Evolutionary conservation across 1,140 invertebrate species (phyloP).

Genomic region (Acromyrmex echinatior): DNA sequence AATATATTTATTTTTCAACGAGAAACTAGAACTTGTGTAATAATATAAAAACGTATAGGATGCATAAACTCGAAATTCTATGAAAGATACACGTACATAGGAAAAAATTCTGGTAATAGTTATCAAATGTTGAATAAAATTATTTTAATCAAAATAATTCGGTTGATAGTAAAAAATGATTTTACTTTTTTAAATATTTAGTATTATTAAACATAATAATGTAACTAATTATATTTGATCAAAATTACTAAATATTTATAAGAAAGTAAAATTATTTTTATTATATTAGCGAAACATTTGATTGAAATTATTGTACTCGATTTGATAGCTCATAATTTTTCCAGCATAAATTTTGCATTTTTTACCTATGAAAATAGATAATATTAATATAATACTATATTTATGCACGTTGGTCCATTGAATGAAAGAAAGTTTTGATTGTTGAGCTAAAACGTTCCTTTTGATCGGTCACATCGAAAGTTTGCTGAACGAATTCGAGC

Average conservation of each 20-base stretch:
- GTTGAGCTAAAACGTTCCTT: constrained; percentile 28
- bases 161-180: too few species aligned
- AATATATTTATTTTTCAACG: not conserved
- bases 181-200: too few species aligned
- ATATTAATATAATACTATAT: not conserved
- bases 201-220: too few species aligned
- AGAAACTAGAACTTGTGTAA: not conserved
- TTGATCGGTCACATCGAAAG: constrained; percentile 5
- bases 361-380: not conserved
- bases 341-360: not conserved
- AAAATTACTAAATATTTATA: too few species aligned
- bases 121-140: too few species aligned
- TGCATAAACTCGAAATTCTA: not conserved
- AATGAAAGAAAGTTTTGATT: constrained; percentile 17
- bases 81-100: not conserved
- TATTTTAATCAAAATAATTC: too few species aligned
- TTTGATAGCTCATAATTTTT: too few species aligned
- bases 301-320: too few species aligned
- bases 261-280: too few species aligned
- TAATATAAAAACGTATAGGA: not conserved
- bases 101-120: too few species aligned
- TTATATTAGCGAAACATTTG: too few species aligned
- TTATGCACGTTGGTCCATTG: not conserved
- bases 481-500: constrained; percentile 26
- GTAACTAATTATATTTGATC: too few species aligned